Percentiles rank a stretch among this genome's conserved stretches.
Evolutionary conservation across 2,113 vertebrate genomes (phyloP).

Genomic region (Dromiciops gliroides): DNA sequence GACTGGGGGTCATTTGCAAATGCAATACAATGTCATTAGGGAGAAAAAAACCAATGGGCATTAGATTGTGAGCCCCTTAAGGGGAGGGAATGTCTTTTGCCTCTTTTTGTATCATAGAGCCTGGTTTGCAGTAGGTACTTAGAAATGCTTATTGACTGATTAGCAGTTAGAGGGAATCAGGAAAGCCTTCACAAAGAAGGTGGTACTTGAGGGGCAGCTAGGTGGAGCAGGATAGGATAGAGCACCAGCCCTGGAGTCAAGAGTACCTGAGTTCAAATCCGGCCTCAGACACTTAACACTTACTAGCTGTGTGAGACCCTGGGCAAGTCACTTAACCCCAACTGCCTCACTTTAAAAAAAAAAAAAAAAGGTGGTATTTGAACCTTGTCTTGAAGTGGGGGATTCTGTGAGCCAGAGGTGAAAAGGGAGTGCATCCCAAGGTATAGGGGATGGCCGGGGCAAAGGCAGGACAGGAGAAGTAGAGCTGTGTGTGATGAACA

Average conservation of each 20-base stretch:
- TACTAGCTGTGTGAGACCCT: no score
- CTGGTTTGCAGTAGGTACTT: background rate
- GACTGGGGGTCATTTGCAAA: background rate
- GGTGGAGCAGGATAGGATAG: no score
- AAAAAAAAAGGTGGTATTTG: background rate
- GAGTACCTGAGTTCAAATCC: no score
- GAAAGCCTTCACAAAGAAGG: background rate
- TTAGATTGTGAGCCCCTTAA: background rate
- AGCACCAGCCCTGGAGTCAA: no score
- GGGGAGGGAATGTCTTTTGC: background rate
- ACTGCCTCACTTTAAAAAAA: no score
- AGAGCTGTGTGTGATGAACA: no score
- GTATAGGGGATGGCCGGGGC: no score
- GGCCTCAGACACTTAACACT: no score
- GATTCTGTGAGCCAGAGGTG: background rate
- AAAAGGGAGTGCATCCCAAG: no score
- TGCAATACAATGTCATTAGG: background rate
- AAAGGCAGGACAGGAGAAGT: no score
- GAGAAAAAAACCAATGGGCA: background rate
- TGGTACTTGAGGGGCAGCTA: background rate
- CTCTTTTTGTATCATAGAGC: background rate
- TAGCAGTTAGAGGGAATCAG: background rate
- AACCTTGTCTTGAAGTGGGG: background rate
- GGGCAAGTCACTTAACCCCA: no score
- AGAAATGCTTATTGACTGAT: background rate